Conservation (phyloP, 2,113 vertebrate species). For the Merops nubicus region DNA sequence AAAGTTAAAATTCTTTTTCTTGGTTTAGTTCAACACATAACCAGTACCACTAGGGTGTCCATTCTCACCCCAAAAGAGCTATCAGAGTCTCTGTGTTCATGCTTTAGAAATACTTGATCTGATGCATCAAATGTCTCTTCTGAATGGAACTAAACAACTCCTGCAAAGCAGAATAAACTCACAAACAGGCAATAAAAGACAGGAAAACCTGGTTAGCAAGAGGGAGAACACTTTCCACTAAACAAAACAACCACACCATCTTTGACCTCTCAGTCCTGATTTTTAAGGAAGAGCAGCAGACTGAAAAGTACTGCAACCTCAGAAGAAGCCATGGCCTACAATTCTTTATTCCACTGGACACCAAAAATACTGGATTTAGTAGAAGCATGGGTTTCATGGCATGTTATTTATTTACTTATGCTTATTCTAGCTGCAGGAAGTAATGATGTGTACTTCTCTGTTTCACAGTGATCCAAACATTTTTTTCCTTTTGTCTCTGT, state of each 20-base stretch:
- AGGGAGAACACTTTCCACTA: background rate
- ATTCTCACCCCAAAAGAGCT: background rate
- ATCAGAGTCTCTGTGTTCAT: background rate
- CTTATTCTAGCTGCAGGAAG: background rate
- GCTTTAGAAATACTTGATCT: background rate
- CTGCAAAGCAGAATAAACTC: background rate
- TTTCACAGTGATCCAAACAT: background rate
- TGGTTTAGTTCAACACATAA: background rate
- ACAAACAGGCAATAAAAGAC: background rate
- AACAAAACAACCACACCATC: background rate
- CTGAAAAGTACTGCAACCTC: background rate
- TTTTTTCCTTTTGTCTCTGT: background rate
- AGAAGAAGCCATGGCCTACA: background rate
- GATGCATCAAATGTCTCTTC: background rate
- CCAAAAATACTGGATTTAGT: background rate
- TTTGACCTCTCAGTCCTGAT: background rate
- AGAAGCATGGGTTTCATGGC: background rate
- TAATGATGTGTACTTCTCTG: background rate
- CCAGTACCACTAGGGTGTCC: background rate
- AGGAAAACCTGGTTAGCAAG: background rate
- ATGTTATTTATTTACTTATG: background rate
- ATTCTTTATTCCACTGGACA: background rate
- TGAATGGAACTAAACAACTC: background rate
- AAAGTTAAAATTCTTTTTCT: background rate
- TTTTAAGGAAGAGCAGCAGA: background rate